Evolutionary conservation across 2,888 invertebrate genomes (phyloP).

Genomic region (Gari tellinella): DNA sequence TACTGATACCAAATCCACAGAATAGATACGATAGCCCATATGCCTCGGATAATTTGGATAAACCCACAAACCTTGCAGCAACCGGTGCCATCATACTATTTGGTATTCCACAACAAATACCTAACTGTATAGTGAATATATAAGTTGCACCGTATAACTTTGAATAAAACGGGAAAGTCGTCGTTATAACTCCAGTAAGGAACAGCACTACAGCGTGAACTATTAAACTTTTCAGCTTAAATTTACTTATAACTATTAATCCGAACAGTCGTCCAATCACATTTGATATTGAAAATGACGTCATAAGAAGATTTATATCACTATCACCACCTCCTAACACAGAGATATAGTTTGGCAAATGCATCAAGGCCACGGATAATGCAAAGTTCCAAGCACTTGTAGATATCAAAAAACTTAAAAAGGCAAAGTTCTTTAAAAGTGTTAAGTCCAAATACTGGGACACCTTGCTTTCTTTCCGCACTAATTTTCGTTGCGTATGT

Average conservation of each 20-base stretch:
- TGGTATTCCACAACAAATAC: slow-evolving; percentile 49
- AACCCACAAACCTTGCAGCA: slow-evolving; percentile 47
- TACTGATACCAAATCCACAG: slow-evolving; percentile 50
- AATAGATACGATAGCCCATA: slow-evolving; percentile 52
- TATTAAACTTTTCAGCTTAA: slow-evolving; percentile 7
- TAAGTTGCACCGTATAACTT: slow-evolving; percentile 9
- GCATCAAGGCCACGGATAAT: slow-evolving; percentile 30
- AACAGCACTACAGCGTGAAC: slow-evolving; percentile 22
- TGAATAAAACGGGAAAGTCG: slow-evolving; percentile 48
- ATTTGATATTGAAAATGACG: slow-evolving; percentile 41
- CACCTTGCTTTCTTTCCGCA: background rate
- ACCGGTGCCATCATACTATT: slow-evolving; percentile 52
- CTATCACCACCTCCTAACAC: slow-evolving; percentile 15
- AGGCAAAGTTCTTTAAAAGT: slow-evolving; percentile 32
- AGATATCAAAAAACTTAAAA: slow-evolving; percentile 41
- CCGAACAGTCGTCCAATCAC: slow-evolving; percentile 37
- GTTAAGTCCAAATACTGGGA: slow-evolving; percentile 32
- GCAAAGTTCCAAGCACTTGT: slow-evolving; percentile 49
- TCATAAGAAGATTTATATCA: slow-evolving; percentile 42
- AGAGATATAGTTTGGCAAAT: slow-evolving; percentile 49
- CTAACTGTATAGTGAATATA: slow-evolving; percentile 42
- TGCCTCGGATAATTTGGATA: slow-evolving; percentile 48
- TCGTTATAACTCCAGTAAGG: slow-evolving; percentile 26
- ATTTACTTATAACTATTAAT: slow-evolving; percentile 24
- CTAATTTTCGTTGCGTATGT: slow-evolving; percentile 1